Percentiles rank a stretch among this genome's conserved stretches.
Conservation (phyloP, 2,888 invertebrate genomes). For the Salpingus planirostris region DNA sequence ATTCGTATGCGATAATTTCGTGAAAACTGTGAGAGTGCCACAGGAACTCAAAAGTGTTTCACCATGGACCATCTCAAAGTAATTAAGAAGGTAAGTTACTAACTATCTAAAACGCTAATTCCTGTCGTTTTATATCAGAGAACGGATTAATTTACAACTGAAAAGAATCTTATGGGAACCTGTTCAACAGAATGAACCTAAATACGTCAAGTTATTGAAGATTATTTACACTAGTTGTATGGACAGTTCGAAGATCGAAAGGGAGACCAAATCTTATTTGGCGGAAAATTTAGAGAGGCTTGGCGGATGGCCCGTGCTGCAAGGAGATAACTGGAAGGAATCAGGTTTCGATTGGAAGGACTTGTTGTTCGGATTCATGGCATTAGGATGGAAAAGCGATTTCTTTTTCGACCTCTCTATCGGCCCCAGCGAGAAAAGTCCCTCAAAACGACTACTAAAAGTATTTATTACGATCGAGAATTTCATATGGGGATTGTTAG, state of each 20-base stretch:
- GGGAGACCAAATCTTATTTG: slow-evolving; percentile 8
- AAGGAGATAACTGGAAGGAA: slow-evolving; percentile 19
- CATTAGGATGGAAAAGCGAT: slow-evolving; percentile 13
- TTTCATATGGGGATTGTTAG: too few relatives aligned
- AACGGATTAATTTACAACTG: slow-evolving; percentile 40
- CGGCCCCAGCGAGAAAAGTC: slow-evolving; percentile 7
- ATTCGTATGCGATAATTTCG: slow-evolving; percentile 54
- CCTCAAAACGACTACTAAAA: slow-evolving; percentile 9
- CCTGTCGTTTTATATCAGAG: too few relatives aligned
- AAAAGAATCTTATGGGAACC: slow-evolving; percentile 33
- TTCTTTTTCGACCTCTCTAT: slow-evolving; percentile 15
- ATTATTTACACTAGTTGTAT: slow-evolving; percentile 27
- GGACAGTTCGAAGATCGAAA: slow-evolving; percentile 16
- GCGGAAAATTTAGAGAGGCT: slow-evolving; percentile 15
- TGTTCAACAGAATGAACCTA: slow-evolving; percentile 28
- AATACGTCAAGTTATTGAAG: slow-evolving; percentile 41
- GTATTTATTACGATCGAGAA: too few relatives aligned
- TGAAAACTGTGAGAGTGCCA: slow-evolving; percentile 7
- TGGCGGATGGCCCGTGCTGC: slow-evolving; percentile 26
- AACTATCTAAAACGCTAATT: background rate
- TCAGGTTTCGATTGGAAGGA: slow-evolving; percentile 19
- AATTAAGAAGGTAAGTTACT: too few relatives aligned
- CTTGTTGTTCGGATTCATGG: slow-evolving; percentile 11
- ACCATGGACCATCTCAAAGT: background rate
- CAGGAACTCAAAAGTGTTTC: slow-evolving; percentile 1